Percentiles rank a stretch among this genome's conserved stretches.
Evolutionary conservation across 2,888 invertebrate species (phyloP).

Genomic region (Trissonchulus latispiculum): DNA sequence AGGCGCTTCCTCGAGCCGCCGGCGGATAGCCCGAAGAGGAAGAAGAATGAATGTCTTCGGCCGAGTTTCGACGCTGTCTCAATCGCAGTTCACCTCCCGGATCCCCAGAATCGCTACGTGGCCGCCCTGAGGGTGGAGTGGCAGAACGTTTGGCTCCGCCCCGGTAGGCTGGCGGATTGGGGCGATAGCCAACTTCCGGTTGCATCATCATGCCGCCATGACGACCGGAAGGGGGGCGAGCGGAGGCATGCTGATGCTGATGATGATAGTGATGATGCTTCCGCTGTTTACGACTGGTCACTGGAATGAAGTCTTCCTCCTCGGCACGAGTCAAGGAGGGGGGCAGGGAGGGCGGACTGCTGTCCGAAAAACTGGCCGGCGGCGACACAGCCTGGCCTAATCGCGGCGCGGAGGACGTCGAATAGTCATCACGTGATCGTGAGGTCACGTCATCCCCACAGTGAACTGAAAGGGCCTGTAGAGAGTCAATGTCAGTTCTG

Average conservation of each 20-base stretch:
- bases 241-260: not conserved
- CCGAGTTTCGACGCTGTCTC: not conserved
- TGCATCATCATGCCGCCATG: too few species aligned
- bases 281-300: slow-evolving; percentile 3
- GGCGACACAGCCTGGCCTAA: too few species aligned
- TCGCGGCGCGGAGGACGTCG: too few species aligned
- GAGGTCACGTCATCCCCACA: too few species aligned
- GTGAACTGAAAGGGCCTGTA: too few species aligned
- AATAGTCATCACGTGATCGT: too few species aligned
- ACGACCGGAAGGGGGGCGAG: not conserved
- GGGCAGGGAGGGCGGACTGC: not conserved
- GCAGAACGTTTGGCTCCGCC: not conserved
- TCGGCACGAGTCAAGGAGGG: not conserved
- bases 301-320: slow-evolving; percentile 12
- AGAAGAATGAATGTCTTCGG: not conserved
- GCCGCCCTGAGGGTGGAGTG: not conserved
- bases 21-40: not conserved
- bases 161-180: not conserved
- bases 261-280: not conserved
- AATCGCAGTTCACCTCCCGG: not conserved
- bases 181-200: too few species aligned
- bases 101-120: not conserved
- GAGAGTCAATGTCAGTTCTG: too few species aligned
- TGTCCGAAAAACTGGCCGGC: not conserved
- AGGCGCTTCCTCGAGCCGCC: not conserved